phyloP scores from a whole-genome alignment of 2,888 invertebrate species.

The Ophion costatus region DNA sequence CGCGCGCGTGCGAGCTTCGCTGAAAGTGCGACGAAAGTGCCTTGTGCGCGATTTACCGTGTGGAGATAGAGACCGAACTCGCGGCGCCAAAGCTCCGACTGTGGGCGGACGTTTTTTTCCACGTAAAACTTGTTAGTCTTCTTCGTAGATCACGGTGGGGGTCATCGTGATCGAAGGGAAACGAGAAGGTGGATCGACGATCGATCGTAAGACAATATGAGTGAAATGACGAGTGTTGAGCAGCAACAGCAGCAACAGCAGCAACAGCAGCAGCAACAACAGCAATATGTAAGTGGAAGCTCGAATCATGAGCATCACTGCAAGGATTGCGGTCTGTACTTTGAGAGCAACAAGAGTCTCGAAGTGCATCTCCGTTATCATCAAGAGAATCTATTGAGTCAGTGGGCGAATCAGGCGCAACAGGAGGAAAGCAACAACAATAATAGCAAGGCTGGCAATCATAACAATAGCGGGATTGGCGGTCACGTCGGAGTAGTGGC shows the following conservation, averaged over 20 bases:
- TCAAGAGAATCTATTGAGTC: constrained; percentile 90
- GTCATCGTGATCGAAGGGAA: constrained; percentile 25
- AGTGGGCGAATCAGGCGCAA: constrained; percentile 88
- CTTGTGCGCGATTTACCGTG: constrained; percentile 58
- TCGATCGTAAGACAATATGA: constrained; percentile 76
- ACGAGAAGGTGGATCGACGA: constrained; percentile 11
- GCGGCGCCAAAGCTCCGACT: constrained; percentile 10
- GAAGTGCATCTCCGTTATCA: constrained; percentile 93
- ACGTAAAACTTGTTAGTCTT: not conserved
- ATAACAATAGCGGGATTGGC: constrained; percentile 84
- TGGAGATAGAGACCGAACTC: constrained; percentile 20
- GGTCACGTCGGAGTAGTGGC: constrained; percentile 84
- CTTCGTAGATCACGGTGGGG: constrained; percentile 17
- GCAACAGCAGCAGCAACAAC: constrained; percentile 86
- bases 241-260: constrained; percentile 81
- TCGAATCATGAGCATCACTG: constrained; percentile 87
- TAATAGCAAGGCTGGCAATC: constrained; percentile 85
- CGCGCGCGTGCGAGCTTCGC: constrained; percentile 25
- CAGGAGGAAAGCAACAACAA: constrained; percentile 89
- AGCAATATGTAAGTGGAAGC: constrained; percentile 77
- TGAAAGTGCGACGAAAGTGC: constrained; percentile 44
- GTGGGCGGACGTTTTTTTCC: constrained; percentile 6
- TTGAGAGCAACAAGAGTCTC: constrained; percentile 91
- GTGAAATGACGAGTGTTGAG: constrained; percentile 81
- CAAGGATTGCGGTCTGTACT: constrained; percentile 90